A percentile compares a stretch with the other conserved stretches of the same genome.
phyloP scores from a whole-genome alignment of 2,113 vertebrate species.

The Ardeotis arabs region DNA sequence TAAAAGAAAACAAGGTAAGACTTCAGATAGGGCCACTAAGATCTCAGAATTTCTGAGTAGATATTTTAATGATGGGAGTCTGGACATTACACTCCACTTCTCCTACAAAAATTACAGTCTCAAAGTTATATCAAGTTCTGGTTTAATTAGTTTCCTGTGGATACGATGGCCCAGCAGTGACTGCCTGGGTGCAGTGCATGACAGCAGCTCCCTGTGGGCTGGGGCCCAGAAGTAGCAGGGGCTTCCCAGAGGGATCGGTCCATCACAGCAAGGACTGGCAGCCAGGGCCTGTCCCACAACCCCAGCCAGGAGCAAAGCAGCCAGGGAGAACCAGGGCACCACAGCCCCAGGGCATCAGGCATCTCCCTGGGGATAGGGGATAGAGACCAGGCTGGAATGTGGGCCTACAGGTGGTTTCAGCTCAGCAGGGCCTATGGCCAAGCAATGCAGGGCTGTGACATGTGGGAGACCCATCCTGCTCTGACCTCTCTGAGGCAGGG shows the following conservation, averaged over 20 bases:
- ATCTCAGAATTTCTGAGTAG: not conserved
- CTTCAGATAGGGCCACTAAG: not conserved
- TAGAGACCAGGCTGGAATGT: rapidly evolving
- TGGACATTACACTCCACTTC: not conserved
- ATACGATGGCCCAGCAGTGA: not conserved
- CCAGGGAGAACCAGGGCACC: not conserved
- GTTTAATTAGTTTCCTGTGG: not conserved
- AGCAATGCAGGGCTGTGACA: not conserved
- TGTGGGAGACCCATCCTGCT: not conserved
- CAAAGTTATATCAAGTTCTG: not conserved
- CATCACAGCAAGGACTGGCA: not conserved
- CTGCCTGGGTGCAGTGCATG: rapidly evolving
- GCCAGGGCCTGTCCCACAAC: too few species aligned
- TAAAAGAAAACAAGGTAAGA: not conserved
- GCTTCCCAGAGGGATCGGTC: too few species aligned
- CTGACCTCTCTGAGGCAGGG: rapidly evolving
- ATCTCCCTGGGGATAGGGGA: not conserved
- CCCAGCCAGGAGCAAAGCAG: not conserved
- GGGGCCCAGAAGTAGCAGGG: not conserved
- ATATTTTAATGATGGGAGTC: not conserved
- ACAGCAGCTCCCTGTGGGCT: not conserved
- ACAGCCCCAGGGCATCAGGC: too few species aligned
- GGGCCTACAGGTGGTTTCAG: rapidly evolving
- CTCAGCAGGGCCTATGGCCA: rapidly evolving
- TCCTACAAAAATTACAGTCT: not conserved